Evolutionary conservation across 2,797 vertebrate genomes (phyloP).

Genomic region (Spinus pinus): DNA sequence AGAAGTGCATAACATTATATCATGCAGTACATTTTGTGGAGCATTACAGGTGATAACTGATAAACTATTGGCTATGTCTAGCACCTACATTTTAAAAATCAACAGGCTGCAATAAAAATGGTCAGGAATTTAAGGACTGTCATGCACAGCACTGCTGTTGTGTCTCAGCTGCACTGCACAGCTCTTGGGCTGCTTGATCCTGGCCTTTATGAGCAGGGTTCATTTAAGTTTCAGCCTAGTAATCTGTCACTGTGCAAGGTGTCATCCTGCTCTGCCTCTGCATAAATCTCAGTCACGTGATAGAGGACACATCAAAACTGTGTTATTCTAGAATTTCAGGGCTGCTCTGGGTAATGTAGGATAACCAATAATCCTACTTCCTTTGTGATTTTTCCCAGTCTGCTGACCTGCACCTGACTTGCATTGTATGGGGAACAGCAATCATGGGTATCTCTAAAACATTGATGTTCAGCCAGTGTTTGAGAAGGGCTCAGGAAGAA

Average conservation of each 20-base stretch:
- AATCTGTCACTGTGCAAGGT: not conserved
- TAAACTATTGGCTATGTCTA: not conserved
- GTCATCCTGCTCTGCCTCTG: not conserved
- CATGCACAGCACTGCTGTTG: not conserved
- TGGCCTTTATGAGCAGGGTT: fast-evolving
- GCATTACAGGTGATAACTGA: not conserved
- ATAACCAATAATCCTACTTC: not conserved
- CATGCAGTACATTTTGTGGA: not conserved
- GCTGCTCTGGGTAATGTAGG: not conserved
- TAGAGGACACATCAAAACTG: not conserved
- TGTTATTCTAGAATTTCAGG: not conserved
- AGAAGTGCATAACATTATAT: not conserved
- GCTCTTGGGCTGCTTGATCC: not conserved
- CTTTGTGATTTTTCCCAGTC: not conserved
- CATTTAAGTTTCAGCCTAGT: not conserved
- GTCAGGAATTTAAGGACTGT: not conserved
- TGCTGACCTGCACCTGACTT: not conserved
- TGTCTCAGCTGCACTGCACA: not conserved
- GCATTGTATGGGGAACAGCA: not conserved
- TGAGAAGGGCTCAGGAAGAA: not conserved
- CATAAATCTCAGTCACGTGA: not conserved
- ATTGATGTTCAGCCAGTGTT: not conserved
- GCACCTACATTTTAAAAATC: not conserved
- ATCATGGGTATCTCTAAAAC: not conserved
- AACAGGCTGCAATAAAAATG: not conserved